Base-by-base conservation (phyloP, 1,140 invertebrate genomes). In the Drosophila elegans region DNA sequence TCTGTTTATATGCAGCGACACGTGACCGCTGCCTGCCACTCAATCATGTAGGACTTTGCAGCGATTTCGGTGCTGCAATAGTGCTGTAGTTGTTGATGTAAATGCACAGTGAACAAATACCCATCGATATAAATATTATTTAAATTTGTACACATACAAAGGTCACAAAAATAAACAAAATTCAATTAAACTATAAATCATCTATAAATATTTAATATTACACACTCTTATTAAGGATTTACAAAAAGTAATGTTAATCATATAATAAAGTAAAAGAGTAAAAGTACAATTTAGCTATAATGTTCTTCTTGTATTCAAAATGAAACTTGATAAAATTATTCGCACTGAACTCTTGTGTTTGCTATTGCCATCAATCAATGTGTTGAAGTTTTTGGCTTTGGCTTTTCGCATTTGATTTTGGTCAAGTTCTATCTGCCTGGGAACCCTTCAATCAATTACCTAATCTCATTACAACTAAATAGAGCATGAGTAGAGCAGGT, bases 391-490 rank as follows among this genome's bases (percentile, higher is more conserved):
- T 78, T 53, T 29, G 57, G 44, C 51, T 52, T 62, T 62, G 51
- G 46, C 48, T 67, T 74, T 75, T 75, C 48, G 53, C 45, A 63
- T 66, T 74, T 38, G 73, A 45, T 55, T 52, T 75, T 52, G 60
- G 41, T 32, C 45, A 44, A 73, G 56, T 74, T 51, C 74, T 63
- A 59, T 78, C 45, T 72, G 60, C 60, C 68, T 61, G 53, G 46
- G 32, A 46, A 42, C 74, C 62, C 75, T 79, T 79, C 80, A 86
- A 86, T 88, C 84, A 89, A 89, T 89, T 89, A 89, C 80, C 80
- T 80, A 89, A 89, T 89, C 84, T 84, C 77, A 89, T 89, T 89
- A 89, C 84, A 64, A 63, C 69, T 89, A 89, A 89, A 89, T 89
- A 89, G 84, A 89, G 84, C 84, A 74, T 88, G 61, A 41, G 67